Percentiles rank a stretch among this genome's conserved stretches.
Conservation (phyloP, 37 sponge, comb jelly and placozoan genomes). For the Tethya wilhelma region DNA sequence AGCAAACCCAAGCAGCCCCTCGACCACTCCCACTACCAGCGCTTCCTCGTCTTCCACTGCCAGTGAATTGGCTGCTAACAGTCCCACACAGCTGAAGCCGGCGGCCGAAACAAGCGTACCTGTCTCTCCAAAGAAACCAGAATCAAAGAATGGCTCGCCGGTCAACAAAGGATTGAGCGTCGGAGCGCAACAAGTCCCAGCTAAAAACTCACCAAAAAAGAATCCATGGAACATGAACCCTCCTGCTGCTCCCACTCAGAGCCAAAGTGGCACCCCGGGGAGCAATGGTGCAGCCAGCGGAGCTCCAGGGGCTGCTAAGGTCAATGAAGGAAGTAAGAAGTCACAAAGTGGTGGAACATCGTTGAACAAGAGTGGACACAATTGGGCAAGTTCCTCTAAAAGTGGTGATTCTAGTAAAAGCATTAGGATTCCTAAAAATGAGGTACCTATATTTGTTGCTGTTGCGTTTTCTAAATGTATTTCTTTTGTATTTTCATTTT, state of each 20-base stretch:
- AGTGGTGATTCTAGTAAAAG: constrained; percentile 15
- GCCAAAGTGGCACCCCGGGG: too few relatives aligned
- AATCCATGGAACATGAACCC: constrained; percentile 59
- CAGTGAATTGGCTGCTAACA: not conserved
- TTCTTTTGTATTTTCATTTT: too few relatives aligned
- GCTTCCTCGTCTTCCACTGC: not conserved
- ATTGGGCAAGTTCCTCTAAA: not conserved
- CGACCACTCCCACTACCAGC: not conserved
- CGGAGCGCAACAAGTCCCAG: not conserved
- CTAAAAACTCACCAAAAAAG: constrained; percentile 28
- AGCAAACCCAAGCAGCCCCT: not conserved
- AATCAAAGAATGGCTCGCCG: constrained; percentile 1
- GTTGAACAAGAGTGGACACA: not conserved
- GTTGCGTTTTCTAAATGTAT: not conserved
- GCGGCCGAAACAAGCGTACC: not conserved
- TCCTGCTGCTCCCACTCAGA: not conserved
- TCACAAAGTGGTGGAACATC: not conserved
- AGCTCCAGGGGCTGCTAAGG: constrained; percentile 7
- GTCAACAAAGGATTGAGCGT: not conserved
- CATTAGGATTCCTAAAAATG: constrained; percentile 47
- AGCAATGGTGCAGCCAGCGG: too few relatives aligned
- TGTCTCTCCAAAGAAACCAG: constrained; percentile 35
- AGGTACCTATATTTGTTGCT: constrained; percentile 10
- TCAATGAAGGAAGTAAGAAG: not conserved
- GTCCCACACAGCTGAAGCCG: constrained; percentile 6